Evolutionary conservation across 2,888 invertebrate genomes (phyloP).

Genomic region (Ophion obscuratus): DNA sequence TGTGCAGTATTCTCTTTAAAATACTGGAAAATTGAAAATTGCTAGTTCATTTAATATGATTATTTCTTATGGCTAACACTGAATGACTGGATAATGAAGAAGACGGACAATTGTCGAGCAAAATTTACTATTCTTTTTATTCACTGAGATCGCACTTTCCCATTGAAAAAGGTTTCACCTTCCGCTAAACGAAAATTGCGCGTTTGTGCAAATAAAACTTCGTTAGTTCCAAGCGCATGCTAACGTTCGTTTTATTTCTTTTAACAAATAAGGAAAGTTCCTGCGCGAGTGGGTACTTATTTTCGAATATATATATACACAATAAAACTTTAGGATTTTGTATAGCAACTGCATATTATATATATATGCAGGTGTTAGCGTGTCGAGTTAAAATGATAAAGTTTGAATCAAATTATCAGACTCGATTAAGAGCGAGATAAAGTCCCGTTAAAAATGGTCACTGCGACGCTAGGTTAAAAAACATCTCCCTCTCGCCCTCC

Average conservation of each 20-base stretch:
- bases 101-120: too few relatives aligned
- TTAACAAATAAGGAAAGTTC: not conserved
- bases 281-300: too few relatives aligned
- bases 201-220: slow-evolving; percentile 24
- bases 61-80: too few relatives aligned
- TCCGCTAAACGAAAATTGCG: slow-evolving; percentile 3
- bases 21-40: too few relatives aligned
- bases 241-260: slow-evolving; percentile 10
- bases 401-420: slow-evolving; percentile 63
- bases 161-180: slow-evolving; percentile 15
- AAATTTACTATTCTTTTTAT: not conserved
- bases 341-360: slow-evolving; percentile 20
- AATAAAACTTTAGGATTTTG: slow-evolving; percentile 23
- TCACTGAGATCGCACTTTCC: not conserved
- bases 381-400: slow-evolving; percentile 55
- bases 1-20: too few relatives aligned
- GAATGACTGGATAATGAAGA: too few relatives aligned
- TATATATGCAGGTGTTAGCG: slow-evolving; percentile 11
- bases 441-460: slow-evolving; percentile 45
- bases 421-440: slow-evolving; percentile 53
- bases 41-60: too few relatives aligned
- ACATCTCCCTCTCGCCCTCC: slow-evolving; percentile 16
- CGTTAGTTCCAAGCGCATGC: slow-evolving; percentile 34
- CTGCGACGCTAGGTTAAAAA: slow-evolving; percentile 26
- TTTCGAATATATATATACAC: not conserved